Percentiles rank a stretch among this genome's conserved stretches.
These are phyloP conservation scores for Dicrostonyx torquatus DNA, from an alignment of 2,797 vertebrate species.

Conservation along the genomic window DNA sequence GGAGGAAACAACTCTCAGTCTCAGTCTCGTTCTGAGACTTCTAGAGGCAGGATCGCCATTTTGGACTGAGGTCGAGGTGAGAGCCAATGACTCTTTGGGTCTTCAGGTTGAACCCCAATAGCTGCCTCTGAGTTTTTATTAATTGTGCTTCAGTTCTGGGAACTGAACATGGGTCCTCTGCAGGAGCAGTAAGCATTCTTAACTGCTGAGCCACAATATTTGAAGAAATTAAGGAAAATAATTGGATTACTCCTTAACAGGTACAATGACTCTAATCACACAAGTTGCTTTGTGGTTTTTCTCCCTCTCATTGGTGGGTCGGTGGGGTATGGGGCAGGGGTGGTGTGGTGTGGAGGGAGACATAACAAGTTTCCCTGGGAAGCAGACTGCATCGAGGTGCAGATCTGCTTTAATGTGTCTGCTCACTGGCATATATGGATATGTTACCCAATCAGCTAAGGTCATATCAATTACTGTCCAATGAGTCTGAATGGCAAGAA, in stretches of 20 bases:
- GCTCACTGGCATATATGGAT: background rate
- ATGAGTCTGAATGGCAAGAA: background rate
- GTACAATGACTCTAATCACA: slow-evolving; percentile 41
- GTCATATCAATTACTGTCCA: background rate
- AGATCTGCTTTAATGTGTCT: background rate
- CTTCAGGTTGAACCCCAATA: no score
- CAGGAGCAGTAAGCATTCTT: background rate
- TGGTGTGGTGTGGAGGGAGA: background rate
- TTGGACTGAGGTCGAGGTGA: no score
- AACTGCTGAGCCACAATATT: slow-evolving; percentile 37
- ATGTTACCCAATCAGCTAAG: background rate
- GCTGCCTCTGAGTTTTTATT: no score
- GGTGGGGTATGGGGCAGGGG: rapidly evolving
- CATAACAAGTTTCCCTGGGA: background rate
- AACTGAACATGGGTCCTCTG: background rate
- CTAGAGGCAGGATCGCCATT: no score
- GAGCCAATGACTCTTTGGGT: no score
- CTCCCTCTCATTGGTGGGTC: background rate
- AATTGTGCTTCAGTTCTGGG: no score
- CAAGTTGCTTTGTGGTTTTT: background rate
- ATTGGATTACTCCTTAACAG: slow-evolving; percentile 76
- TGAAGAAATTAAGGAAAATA: slow-evolving; percentile 81
- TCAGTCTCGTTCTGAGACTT: no score
- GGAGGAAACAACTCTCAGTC: no score
- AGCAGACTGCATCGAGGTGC: background rate